These are phyloP conservation scores for Argopecten irradians DNA, from an alignment of 1,140 invertebrate genomes.

Conservation along the genomic window DNA sequence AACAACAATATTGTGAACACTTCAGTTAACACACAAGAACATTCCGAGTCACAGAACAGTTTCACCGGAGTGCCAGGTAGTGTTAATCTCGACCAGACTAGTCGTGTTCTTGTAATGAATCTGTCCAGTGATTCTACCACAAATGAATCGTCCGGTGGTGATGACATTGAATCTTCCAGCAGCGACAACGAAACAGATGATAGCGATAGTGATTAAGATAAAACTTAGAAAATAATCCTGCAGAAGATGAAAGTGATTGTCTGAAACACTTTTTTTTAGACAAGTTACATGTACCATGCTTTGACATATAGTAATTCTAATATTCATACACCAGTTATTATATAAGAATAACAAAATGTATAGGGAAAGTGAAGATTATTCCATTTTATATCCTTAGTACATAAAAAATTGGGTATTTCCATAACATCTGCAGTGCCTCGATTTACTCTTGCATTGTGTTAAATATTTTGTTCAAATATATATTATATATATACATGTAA, in stretches of 20 bases:
- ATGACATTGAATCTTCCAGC: neutral
- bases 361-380: no score
- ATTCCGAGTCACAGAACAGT: neutral
- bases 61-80: neutral
- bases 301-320: no score
- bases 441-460: no score
- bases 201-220: neutral
- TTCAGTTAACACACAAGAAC: neutral
- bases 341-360: no score
- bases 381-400: no score
- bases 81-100: neutral
- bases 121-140: neutral
- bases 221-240: neutral
- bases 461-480: no score
- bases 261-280: no score
- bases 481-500: no score
- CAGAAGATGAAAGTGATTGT: neutral
- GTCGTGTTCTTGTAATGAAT: constrained; percentile 8
- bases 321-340: no score
- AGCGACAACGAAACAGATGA: neutral
- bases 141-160: neutral
- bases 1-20: neutral
- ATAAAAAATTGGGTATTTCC: no score
- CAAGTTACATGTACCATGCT: no score
- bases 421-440: no score